These are phyloP conservation scores for Euleptes europaea DNA, from an alignment of 2,113 vertebrate genomes.

Conservation along the genomic window DNA sequence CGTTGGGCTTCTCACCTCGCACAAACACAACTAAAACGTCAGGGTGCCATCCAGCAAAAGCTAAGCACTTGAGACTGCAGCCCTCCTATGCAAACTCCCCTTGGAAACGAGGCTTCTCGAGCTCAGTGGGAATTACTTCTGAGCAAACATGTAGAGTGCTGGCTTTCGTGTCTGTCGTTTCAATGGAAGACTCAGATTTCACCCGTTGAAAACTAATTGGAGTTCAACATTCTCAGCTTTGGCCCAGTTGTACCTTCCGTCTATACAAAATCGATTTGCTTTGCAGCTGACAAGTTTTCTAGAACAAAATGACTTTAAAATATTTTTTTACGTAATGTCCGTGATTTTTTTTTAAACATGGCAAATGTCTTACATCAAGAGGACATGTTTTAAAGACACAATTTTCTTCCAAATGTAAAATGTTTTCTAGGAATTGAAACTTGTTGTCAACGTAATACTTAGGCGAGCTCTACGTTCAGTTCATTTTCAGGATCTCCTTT, in stretches of 20 bases:
- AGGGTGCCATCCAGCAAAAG: slow-evolving; percentile 10
- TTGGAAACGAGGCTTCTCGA: neutral
- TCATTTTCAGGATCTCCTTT: slow-evolving; percentile 33
- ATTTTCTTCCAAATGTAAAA: slow-evolving; percentile 48
- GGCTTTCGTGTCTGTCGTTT: neutral
- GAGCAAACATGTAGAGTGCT: slow-evolving; percentile 29
- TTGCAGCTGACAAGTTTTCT: slow-evolving; percentile 69
- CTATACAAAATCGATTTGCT: slow-evolving; percentile 53
- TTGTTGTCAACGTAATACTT: slow-evolving; percentile 41
- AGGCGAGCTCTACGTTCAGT: slow-evolving; percentile 41
- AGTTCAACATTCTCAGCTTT: neutral
- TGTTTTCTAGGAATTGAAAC: slow-evolving; percentile 61
- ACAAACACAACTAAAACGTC: slow-evolving; percentile 56
- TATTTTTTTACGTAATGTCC: slow-evolving; percentile 73
- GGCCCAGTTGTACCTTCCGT: slow-evolving; percentile 22
- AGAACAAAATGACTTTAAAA: slow-evolving; percentile 62
- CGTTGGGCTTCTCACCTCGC: slow-evolving; percentile 37
- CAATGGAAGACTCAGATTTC: neutral
- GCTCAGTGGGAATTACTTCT: neutral
- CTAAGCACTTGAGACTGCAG: neutral
- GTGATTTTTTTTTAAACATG: slow-evolving; percentile 61
- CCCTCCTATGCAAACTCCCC: neutral
- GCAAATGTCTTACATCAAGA: slow-evolving; percentile 49
- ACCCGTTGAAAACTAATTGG: too few relatives aligned
- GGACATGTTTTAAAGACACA: slow-evolving; percentile 54